Percentiles rank a stretch among this genome's conserved stretches.
These are phyloP conservation scores for Microdon myrmicae DNA, from an alignment of 2,888 invertebrate genomes.

Conservation along the genomic window DNA sequence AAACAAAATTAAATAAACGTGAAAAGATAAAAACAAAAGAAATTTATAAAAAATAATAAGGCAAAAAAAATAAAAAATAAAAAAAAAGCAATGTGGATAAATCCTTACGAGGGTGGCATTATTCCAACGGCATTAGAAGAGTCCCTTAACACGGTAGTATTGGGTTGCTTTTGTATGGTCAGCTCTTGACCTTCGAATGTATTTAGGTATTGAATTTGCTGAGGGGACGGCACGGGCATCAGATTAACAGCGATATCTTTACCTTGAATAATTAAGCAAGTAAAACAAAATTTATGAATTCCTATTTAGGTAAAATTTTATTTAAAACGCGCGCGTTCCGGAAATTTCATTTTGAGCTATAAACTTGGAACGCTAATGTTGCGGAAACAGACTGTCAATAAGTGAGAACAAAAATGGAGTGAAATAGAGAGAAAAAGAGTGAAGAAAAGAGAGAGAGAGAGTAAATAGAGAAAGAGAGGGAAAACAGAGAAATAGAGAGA, in stretches of 20 bases:
- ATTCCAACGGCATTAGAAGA: slow-evolving; percentile 32
- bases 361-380: no score
- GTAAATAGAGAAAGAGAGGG: no score
- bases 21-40: not conserved
- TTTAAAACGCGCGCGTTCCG: no score
- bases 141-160: slow-evolving; percentile 70
- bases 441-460: no score
- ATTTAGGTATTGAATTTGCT: slow-evolving; percentile 95
- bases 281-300: not conserved
- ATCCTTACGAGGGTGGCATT: slow-evolving; percentile 61
- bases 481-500: no score
- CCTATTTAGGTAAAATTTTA: no score
- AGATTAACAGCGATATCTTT: slow-evolving; percentile 70
- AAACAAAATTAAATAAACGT: slow-evolving; percentile 6
- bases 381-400: no score
- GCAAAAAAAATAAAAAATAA: slow-evolving; percentile 9
- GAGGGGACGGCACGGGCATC: slow-evolving; percentile 95
- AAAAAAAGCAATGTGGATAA: slow-evolving; percentile 62
- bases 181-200: slow-evolving; percentile 96
- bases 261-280: slow-evolving; percentile 25
- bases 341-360: no score
- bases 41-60: slow-evolving; percentile 1
- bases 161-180: slow-evolving; percentile 95
- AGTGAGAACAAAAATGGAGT: no score
- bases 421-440: no score